A percentile compares a stretch with the other conserved stretches of the same genome.
Conservation (phyloP, 1,140 invertebrate species). For the Temnothorax nylanderi region DNA sequence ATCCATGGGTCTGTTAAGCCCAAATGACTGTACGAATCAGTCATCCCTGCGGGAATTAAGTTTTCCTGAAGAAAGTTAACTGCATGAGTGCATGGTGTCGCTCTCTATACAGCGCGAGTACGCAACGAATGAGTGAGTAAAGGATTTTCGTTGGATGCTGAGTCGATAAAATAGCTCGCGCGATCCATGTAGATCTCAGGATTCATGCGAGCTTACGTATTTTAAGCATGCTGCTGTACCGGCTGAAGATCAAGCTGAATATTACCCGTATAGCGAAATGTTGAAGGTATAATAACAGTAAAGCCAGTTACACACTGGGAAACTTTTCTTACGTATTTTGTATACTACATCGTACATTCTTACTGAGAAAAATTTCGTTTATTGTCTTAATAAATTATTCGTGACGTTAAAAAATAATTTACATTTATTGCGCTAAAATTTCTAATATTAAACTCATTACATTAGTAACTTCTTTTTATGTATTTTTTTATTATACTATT, state of each 20-base stretch:
- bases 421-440: not conserved
- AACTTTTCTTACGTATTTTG: not conserved
- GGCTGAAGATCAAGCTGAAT: not conserved
- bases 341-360: not conserved
- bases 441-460: not conserved
- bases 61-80: slow-evolving; percentile 6
- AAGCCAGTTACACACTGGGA: slow-evolving; percentile 49
- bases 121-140: not conserved
- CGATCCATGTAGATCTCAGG: not conserved
- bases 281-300: not conserved
- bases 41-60: not conserved
- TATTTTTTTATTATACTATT: not conserved
- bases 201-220: not conserved
- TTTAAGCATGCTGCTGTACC: slow-evolving; percentile 25
- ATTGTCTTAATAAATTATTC: not conserved
- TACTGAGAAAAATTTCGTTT: not conserved
- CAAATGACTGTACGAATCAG: not conserved
- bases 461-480: not conserved
- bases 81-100: not conserved
- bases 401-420: not conserved
- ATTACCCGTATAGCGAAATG: not conserved
- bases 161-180: slow-evolving; percentile 28
- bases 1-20: not conserved
- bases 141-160: not conserved
- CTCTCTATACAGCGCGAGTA: not conserved